Evolutionary conservation across 2,797 vertebrate genomes (phyloP), one percentile per base, ranked within the genome.

Genomic region (Lateolabrax maculatus): DNA sequence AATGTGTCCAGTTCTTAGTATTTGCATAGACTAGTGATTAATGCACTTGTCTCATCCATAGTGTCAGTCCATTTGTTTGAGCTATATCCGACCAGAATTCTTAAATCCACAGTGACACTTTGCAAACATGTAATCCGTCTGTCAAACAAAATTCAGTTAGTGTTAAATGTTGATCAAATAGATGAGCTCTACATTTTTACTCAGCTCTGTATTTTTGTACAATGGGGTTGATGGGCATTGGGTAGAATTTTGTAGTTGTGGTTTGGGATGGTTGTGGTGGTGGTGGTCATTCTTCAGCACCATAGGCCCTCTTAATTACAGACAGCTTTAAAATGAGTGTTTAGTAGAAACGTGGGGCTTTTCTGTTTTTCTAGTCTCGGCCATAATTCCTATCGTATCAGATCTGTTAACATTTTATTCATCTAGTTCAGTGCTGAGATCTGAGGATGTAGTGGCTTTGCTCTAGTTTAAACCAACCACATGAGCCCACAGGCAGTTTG

Each of bases 191-290:
- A 48, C 34, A 46, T 23, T 72, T 76, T 53, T 46, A 60, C 52
- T 60, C 13, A 18, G n/a, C 34, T 76, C 48, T 76, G 53, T 69
- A 73, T 73, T 85, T 79, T 74, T 86, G 8, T 77, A 74, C 21
- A 9, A 5, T n/a, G 19, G 46, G 51, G 2, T 52, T 11, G 12
- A 44, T 34, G 68, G 71, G 67, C 55, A 5, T 25, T 16, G 25
- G 34, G 7, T 55, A 51, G 4, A 43, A 52, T 36, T 25, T 31
- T 19, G 5, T 61, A 44, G 16, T 27, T 55, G 18, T 55, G 23
- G 43, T 46, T 61, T 43, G n/a, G 21, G 41, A 61, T 15, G 25
- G 27, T 44, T 44, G 27, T 34, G 48, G n/a, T 39, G 48, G 27
- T 37, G 21, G 16, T 51, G 34, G 6, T 56, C 16, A n/a, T 29